Conservation (phyloP, 2,113 vertebrate species). For the Pteronura brasiliensis region DNA sequence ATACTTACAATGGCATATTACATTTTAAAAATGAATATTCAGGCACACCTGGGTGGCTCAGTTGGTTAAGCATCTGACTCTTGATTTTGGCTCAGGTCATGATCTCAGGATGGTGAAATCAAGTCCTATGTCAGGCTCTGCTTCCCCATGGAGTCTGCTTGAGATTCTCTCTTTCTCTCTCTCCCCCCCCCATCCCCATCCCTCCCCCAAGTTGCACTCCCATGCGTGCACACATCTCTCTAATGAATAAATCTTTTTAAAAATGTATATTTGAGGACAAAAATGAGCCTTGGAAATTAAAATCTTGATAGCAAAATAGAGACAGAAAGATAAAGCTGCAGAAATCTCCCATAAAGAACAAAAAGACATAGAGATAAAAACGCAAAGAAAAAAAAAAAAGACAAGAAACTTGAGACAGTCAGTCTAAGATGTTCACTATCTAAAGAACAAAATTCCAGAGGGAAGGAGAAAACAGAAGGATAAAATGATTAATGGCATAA, state of each 20-base stretch:
- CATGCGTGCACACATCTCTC: background rate
- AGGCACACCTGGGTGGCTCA: background rate
- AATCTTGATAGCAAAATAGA: background rate
- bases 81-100: background rate
- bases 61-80: background rate
- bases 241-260: background rate
- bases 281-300: background rate
- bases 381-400: background rate
- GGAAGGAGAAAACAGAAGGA: background rate
- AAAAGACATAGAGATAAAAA: background rate
- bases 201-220: background rate
- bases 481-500: background rate
- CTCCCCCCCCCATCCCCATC: rapidly evolving
- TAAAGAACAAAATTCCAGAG: background rate
- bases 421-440: background rate
- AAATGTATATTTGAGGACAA: background rate
- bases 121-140: background rate
- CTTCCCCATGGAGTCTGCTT: background rate
- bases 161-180: background rate
- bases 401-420: background rate
- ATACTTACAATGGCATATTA: background rate
- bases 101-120: background rate
- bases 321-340: background rate
- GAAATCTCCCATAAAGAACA: background rate
- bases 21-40: background rate